These are phyloP conservation scores for Nephila pilipes DNA, from an alignment of 1,140 invertebrate genomes.

Conservation along the genomic window DNA sequence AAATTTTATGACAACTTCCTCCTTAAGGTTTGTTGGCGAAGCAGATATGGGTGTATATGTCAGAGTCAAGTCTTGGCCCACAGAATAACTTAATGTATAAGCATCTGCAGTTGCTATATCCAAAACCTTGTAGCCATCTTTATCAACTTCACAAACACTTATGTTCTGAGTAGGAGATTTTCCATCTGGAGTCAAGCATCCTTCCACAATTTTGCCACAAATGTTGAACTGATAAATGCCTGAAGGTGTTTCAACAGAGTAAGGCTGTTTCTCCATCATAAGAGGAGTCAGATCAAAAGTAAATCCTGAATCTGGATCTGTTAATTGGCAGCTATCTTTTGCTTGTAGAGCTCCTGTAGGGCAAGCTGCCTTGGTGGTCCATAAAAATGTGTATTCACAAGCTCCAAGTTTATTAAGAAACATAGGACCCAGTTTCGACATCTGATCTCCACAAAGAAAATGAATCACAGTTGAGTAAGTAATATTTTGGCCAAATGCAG, in stretches of 20 bases:
- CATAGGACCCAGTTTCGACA: not conserved
- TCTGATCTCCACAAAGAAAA: slow-evolving; percentile 79
- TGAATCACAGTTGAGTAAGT: slow-evolving; percentile 80
- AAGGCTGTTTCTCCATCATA: slow-evolving; percentile 3
- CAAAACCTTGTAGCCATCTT: not conserved
- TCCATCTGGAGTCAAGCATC: not conserved
- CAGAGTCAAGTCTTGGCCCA: slow-evolving; percentile 46
- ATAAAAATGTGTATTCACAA: slow-evolving; percentile 80
- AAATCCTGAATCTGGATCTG: slow-evolving; percentile 79
- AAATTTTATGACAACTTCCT: slow-evolving; percentile 51
- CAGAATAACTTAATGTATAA: slow-evolving; percentile 52
- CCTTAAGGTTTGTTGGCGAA: not conserved
- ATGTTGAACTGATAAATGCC: slow-evolving; percentile 62
- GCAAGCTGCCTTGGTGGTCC: slow-evolving; percentile 80
- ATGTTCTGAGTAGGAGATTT: slow-evolving; percentile 16
- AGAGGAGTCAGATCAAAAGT: slow-evolving; percentile 63
- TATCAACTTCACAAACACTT: slow-evolving; percentile 62
- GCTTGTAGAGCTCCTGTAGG: slow-evolving; percentile 69
- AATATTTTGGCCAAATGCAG: slow-evolving; percentile 73
- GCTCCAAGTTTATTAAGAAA: slow-evolving; percentile 78
- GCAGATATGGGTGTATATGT: slow-evolving; percentile 44
- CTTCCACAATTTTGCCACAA: slow-evolving; percentile 58
- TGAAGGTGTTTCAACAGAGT: slow-evolving; percentile 32
- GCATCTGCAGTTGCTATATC: slow-evolving; percentile 33
- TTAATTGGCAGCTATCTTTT: slow-evolving; percentile 78